phyloP scores from a whole-genome alignment of 2,888 invertebrate species.

The Allacma fusca region DNA sequence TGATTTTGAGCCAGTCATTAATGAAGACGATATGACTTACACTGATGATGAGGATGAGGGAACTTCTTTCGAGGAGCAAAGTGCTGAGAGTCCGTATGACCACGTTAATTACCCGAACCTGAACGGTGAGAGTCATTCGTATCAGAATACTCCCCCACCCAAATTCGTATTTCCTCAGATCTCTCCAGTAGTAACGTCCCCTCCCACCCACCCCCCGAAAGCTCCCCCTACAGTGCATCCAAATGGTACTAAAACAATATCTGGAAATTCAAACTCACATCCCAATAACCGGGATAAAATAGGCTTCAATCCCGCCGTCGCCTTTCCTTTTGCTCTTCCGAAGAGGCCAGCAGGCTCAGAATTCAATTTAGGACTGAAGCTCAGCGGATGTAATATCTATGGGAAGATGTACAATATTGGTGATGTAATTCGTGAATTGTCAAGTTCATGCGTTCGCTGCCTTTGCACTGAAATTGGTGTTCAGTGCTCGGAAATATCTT shows the following conservation, averaged over 20 bases:
- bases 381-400: slow-evolving; percentile 89
- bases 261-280: slow-evolving; percentile 15
- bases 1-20: slow-evolving; percentile 11
- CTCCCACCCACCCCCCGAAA: background rate
- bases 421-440: slow-evolving; percentile 81
- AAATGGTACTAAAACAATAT: slow-evolving; percentile 30
- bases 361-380: slow-evolving; percentile 66
- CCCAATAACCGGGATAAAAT: background rate
- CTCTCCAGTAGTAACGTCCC: background rate
- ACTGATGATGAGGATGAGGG: slow-evolving; percentile 27
- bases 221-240: background rate
- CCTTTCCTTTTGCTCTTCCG: slow-evolving; percentile 55
- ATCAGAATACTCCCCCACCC: slow-evolving; percentile 16
- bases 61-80: slow-evolving; percentile 19
- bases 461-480: slow-evolving; percentile 82
- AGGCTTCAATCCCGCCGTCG: slow-evolving; percentile 51
- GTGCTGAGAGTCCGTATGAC: background rate
- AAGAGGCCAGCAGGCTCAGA: slow-evolving; percentile 48
- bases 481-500: slow-evolving; percentile 74
- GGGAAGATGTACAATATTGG: slow-evolving; percentile 87
- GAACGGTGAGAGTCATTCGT: background rate
- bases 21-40: slow-evolving; percentile 22
- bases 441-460: slow-evolving; percentile 82
- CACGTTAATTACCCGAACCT: slow-evolving; percentile 30
- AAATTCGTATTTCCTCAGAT: slow-evolving; percentile 22